Percentiles rank a stretch among this genome's conserved stretches.
Evolutionary conservation across 2,888 invertebrate genomes (phyloP).

Genomic region (Andrena chrysosceles): DNA sequence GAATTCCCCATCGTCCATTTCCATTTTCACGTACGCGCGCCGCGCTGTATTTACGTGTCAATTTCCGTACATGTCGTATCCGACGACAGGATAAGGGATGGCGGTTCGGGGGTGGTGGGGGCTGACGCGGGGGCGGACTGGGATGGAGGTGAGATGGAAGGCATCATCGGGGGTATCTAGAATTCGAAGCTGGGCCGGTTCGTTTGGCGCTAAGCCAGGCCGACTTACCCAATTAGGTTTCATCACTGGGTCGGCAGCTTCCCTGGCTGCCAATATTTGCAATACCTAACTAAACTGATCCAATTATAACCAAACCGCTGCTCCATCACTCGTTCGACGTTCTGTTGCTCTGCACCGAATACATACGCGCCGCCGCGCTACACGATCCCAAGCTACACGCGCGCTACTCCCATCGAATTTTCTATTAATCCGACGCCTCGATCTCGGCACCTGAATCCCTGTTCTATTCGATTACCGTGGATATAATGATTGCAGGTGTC

Average conservation of each 20-base stretch:
- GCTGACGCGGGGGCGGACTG: background rate
- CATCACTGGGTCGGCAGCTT: slow-evolving; percentile 82
- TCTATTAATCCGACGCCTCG: background rate
- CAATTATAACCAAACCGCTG: slow-evolving; percentile 80
- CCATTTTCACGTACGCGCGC: slow-evolving; percentile 59
- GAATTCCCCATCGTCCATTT: slow-evolving; percentile 68
- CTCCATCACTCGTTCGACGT: slow-evolving; percentile 77
- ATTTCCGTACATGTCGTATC: slow-evolving; percentile 60
- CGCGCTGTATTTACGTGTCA: slow-evolving; percentile 72
- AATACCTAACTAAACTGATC: slow-evolving; percentile 81
- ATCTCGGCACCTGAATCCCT: too few species aligned
- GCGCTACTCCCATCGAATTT: slow-evolving; percentile 13
- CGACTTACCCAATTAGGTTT: slow-evolving; percentile 85
- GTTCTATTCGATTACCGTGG: too few species aligned
- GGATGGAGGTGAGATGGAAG: slow-evolving; percentile 41
- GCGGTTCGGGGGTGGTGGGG: background rate
- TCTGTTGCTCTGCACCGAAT: slow-evolving; percentile 61
- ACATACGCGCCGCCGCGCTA: slow-evolving; percentile 25
- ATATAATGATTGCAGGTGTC: too few species aligned
- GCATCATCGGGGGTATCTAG: slow-evolving; percentile 65
- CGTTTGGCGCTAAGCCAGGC: slow-evolving; percentile 81
- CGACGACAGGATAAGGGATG: background rate
- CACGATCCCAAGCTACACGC: background rate
- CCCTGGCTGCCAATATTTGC: slow-evolving; percentile 84
- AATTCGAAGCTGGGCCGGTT: slow-evolving; percentile 72